phyloP scores from a whole-genome alignment of 2,888 invertebrate genomes.

The Entomobrya multifasciata region DNA sequence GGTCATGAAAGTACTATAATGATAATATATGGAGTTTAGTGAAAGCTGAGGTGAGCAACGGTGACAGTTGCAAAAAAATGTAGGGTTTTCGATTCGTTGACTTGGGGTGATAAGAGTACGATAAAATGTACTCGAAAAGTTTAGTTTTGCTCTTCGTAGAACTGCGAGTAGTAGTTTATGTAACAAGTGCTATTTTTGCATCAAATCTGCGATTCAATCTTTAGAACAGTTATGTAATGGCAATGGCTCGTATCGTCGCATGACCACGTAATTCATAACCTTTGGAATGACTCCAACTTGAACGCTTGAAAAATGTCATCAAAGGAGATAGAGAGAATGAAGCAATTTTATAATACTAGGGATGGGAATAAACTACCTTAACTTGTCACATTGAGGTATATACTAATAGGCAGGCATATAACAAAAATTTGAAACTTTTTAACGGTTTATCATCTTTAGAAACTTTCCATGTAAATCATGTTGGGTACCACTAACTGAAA shows the following conservation, averaged over 20 bases:
- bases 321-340: not conserved
- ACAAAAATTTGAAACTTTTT: not conserved
- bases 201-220: not conserved
- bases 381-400: too few species aligned
- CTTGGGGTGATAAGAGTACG: too few species aligned
- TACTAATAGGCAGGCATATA: not conserved
- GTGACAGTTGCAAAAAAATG: conserved; percentile 6
- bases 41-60: not conserved
- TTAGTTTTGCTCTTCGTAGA: not conserved
- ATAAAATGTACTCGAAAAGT: too few species aligned
- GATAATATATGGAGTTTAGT: not conserved
- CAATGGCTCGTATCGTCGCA: conserved; percentile 7
- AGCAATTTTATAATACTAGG: not conserved
- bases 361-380: not conserved
- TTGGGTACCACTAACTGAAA: conserved; percentile 54
- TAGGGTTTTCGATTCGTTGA: not conserved
- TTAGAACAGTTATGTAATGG: not conserved
- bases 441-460: conserved; percentile 25
- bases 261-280: conserved; percentile 64
- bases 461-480: conserved; percentile 55
- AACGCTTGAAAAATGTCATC: conserved; percentile 34
- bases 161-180: not conserved
- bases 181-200: too few species aligned
- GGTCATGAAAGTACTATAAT: too few species aligned
- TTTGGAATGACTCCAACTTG: conserved; percentile 65